Conservation (phyloP, 2,888 invertebrate genomes). For the Meloe dianella region DNA sequence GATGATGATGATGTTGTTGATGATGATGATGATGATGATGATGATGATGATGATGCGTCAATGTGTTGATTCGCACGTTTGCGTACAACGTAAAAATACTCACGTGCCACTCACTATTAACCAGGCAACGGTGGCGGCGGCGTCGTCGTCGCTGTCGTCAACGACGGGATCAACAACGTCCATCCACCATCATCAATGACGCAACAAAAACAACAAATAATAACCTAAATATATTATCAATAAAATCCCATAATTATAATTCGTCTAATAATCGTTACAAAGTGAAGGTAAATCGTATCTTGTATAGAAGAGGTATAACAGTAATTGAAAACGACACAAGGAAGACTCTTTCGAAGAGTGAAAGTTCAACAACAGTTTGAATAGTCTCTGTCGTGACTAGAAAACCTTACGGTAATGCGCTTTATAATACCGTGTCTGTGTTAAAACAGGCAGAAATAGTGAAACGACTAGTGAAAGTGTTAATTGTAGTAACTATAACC, state of each 20-base stretch:
- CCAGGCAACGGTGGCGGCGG: not conserved
- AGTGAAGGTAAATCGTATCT: not conserved
- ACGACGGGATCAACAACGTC: not conserved
- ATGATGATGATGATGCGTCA: conserved; percentile 43
- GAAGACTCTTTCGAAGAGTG: conserved; percentile 30
- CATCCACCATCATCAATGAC: conserved; percentile 3
- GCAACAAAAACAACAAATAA: not conserved
- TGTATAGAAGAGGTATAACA: conserved; percentile 10
- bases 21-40: conserved; percentile 33
- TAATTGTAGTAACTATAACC: conserved; percentile 25
- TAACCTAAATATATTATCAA: not conserved
- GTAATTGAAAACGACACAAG: conserved; percentile 24
- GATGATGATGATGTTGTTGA: no score
- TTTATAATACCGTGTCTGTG: conserved; percentile 28
- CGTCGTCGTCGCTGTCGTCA: not conserved
- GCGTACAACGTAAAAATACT: conserved; percentile 36
- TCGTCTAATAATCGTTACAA: not conserved
- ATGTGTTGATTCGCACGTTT: conserved; percentile 36
- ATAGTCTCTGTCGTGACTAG: conserved; percentile 42
- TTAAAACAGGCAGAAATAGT: conserved; percentile 30
- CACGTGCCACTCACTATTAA: not conserved
- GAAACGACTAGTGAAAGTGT: conserved; percentile 42
- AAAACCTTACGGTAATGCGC: conserved; percentile 37
- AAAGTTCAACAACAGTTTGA: conserved; percentile 39
- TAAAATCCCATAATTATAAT: not conserved